Evolutionary conservation across 2,797 vertebrate species (phyloP).

Genomic region (Denticeps clupeoides): DNA sequence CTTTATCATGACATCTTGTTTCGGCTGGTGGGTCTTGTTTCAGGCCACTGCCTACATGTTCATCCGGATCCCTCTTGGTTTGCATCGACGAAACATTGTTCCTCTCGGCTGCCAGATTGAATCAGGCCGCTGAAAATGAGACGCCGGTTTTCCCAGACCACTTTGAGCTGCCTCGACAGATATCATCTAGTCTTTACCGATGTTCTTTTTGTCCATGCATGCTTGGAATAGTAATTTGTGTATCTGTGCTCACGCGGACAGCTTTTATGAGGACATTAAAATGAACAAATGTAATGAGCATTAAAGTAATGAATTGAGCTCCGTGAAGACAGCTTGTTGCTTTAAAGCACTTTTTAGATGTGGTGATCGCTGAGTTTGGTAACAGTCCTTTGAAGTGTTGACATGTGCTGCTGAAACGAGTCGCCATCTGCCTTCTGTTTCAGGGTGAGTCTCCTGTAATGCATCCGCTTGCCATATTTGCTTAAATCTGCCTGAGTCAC

Average conservation of each 20-base stretch:
- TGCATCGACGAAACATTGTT: too few relatives aligned
- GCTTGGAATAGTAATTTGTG: constrained; percentile 1
- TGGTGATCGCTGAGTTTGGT: not conserved
- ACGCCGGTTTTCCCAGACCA: too few relatives aligned
- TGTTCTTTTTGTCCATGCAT: not conserved
- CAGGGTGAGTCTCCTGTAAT: not conserved
- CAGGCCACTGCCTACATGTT: constrained; percentile 8
- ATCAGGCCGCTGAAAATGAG: too few relatives aligned
- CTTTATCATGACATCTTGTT: constrained; percentile 35
- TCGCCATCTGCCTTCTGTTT: not conserved
- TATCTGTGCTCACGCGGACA: not conserved
- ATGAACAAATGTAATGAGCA: constrained; percentile 2
- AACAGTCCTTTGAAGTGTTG: not conserved
- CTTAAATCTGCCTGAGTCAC: too few relatives aligned
- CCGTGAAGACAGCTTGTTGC: not conserved
- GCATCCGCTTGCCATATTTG: too few relatives aligned
- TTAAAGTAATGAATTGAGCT: not conserved
- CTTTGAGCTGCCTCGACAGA: too few relatives aligned
- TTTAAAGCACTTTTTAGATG: not conserved
- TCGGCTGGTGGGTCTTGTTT: constrained; percentile 21
- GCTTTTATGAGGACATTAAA: not conserved
- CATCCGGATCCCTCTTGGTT: not conserved
- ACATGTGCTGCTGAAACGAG: not conserved
- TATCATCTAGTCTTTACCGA: too few relatives aligned
- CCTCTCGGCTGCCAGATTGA: too few relatives aligned